A percentile compares a stretch with the other conserved stretches of the same genome.
Conservation (phyloP, 2,888 invertebrate genomes). For the Leptothorax acervorum region DNA sequence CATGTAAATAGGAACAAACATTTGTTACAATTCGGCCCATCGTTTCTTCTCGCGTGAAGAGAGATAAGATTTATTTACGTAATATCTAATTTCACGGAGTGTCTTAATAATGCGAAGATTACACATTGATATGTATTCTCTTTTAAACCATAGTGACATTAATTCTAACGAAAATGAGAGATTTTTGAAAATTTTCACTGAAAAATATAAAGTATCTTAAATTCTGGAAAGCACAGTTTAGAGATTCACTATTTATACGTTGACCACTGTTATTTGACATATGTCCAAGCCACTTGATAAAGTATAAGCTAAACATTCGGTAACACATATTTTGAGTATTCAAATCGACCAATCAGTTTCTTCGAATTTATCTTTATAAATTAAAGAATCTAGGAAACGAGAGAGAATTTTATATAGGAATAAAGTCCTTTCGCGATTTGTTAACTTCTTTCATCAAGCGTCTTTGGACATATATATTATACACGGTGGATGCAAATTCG, state of each 20-base stretch:
- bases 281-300: neutral
- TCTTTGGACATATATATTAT: neutral
- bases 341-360: neutral
- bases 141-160: neutral
- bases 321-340: slow-evolving; percentile 3
- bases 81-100: neutral
- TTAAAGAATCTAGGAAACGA: neutral
- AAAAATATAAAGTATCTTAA: slow-evolving; percentile 10
- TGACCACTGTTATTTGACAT: slow-evolving; percentile 19
- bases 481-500: neutral
- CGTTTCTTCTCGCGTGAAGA: neutral
- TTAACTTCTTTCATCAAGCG: slow-evolving; percentile 5
- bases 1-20: slow-evolving; percentile 30
- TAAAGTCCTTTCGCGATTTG: neutral
- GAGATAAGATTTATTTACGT: neutral
- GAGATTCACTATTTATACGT: slow-evolving; percentile 23
- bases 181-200: neutral
- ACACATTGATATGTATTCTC: slow-evolving; percentile 13
- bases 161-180: neutral
- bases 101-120: slow-evolving; percentile 8
- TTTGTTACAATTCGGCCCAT: slow-evolving; percentile 5
- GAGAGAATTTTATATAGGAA: neutral
- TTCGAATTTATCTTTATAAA: neutral
- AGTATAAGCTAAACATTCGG: slow-evolving; percentile 7
- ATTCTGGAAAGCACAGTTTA: neutral